Evolutionary conservation across 2,113 vertebrate genomes (phyloP).

Genomic region (Siniperca chuatsi): DNA sequence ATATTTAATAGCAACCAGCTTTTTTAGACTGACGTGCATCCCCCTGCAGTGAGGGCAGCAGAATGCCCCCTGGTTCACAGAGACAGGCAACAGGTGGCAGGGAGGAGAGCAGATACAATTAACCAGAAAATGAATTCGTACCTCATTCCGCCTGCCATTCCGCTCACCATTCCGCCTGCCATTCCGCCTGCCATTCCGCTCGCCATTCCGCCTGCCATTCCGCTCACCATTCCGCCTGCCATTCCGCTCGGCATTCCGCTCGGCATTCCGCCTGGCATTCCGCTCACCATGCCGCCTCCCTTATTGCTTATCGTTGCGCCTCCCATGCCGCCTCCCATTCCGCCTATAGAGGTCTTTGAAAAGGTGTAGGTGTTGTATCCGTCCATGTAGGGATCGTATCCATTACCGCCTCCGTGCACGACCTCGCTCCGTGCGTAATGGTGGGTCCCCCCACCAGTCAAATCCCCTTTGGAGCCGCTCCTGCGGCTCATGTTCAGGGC

Average conservation of each 20-base stretch:
- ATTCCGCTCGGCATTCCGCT: conserved; percentile 9
- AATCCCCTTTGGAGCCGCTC: conserved; percentile 66
- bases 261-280: conserved; percentile 6
- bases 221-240: not conserved
- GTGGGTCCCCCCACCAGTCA: conserved; percentile 22
- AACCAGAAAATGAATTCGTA: not conserved
- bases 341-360: conserved; percentile 36
- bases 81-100: conserved; percentile 26
- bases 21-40: not conserved
- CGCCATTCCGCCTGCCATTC: not conserved
- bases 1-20: conserved; percentile 45
- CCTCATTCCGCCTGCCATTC: conserved; percentile 39
- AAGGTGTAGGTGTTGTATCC: conserved; percentile 53
- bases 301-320: not conserved
- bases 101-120: not conserved
- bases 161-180: not conserved
- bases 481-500: conserved; percentile 43
- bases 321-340: conserved; percentile 36
- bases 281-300: conserved; percentile 32
- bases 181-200: conserved; percentile 7
- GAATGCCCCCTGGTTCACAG: not conserved
- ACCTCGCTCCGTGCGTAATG: conserved; percentile 71
- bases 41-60: not conserved
- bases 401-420: conserved; percentile 71
- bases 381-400: conserved; percentile 64